phyloP scores from a whole-genome alignment of 2,888 invertebrate genomes.

The Ophraella communa region DNA sequence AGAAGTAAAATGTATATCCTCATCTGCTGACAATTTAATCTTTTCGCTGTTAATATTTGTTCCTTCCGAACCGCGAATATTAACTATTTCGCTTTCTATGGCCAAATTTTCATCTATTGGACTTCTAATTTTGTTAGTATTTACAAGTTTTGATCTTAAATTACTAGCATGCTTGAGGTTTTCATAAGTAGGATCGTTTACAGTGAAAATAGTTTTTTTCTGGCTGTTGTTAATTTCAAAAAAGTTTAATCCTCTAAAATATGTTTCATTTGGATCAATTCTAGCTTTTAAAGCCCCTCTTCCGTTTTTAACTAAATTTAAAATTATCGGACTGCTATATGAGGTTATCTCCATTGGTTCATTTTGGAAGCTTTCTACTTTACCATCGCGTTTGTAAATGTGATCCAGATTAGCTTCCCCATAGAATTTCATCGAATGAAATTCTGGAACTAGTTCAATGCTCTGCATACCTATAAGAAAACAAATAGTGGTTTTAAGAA shows the following conservation, averaged over 20 bases:
- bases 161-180: conserved; percentile 72
- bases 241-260: conserved; percentile 66
- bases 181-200: conserved; percentile 74
- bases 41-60: conserved; percentile 75
- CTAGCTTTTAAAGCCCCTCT: conserved; percentile 67
- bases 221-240: conserved; percentile 73
- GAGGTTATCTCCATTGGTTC: conserved; percentile 63
- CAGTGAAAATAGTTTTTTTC: conserved; percentile 74
- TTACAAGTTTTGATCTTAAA: conserved; percentile 70
- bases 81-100: conserved; percentile 74
- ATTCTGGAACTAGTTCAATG: conserved; percentile 79
- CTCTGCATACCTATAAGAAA: conserved; percentile 69
- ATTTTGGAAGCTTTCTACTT: conserved; percentile 67
- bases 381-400: conserved; percentile 76
- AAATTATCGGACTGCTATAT: conserved; percentile 55
- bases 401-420: conserved; percentile 79
- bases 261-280: conserved; percentile 56
- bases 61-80: conserved; percentile 82
- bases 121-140: conserved; percentile 76
- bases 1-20: conserved; percentile 76
- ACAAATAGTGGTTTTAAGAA: background rate
- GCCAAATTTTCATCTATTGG: conserved; percentile 72
- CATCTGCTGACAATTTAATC: conserved; percentile 78
- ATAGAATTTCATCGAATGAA: conserved; percentile 77
- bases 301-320: conserved; percentile 57